phyloP scores from a whole-genome alignment of 2,113 vertebrate species.

The Microtus pennsylvanicus region DNA sequence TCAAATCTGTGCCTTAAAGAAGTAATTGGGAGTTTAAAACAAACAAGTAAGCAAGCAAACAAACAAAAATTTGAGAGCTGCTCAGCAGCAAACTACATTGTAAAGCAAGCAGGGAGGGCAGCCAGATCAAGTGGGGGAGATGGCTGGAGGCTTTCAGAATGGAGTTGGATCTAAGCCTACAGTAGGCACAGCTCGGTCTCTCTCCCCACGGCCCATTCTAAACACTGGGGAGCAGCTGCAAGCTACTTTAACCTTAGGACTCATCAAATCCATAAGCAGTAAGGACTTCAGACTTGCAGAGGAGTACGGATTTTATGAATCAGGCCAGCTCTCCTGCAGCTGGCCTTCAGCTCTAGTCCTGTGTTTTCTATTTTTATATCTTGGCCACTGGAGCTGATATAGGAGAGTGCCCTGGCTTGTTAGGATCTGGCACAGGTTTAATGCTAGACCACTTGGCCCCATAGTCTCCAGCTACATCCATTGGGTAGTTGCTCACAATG shows the following conservation, averaged over 20 bases:
- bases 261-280: neutral
- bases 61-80: neutral
- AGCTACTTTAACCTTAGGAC: neutral
- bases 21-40: neutral
- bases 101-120: neutral
- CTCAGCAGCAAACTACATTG: neutral
- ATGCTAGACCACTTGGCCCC: neutral
- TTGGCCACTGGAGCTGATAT: neutral
- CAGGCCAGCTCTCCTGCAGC: neutral
- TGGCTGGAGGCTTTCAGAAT: neutral
- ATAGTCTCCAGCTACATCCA: neutral
- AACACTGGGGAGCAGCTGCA: neutral
- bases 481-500: neutral
- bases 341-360: conserved; percentile 41
- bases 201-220: neutral
- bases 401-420: neutral
- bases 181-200: neutral
- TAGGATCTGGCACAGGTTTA: neutral
- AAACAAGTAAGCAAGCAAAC: neutral
- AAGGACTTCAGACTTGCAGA: conserved; percentile 9
- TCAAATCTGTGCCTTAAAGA: neutral
- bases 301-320: neutral
- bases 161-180: neutral
- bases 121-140: neutral
- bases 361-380: conserved; percentile 28